Conservation (phyloP, 30 jellyfish, hydroid and myxozoan species). For the Hydractinia echinata region DNA sequence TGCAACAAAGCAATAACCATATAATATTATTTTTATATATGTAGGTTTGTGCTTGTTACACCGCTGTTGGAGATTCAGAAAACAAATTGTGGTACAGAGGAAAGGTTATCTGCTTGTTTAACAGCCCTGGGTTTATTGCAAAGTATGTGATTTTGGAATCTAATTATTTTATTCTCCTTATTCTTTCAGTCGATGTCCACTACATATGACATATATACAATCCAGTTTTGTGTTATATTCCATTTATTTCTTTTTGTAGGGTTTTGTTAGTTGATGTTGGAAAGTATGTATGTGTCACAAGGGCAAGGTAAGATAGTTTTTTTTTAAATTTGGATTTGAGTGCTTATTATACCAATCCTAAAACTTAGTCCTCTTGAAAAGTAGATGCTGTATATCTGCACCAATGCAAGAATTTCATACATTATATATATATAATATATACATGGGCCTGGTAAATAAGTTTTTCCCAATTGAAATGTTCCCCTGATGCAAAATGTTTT, state of each 20-base stretch:
- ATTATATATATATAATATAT: no score
- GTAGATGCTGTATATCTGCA: no score
- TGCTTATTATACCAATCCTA: no score
- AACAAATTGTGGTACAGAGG: constrained; percentile 34
- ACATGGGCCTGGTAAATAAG: no score
- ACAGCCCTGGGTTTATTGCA: constrained; percentile 27
- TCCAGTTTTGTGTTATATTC: background rate
- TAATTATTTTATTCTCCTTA: background rate
- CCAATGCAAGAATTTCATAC: no score
- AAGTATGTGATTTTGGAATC: background rate
- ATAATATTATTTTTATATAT: no score
- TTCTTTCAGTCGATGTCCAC: background rate
- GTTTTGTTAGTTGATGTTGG: constrained; percentile 68
- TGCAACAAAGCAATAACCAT: no score
- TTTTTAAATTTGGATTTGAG: background rate
- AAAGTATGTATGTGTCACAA: constrained; percentile 37
- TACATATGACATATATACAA: no score
- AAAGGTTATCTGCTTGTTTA: constrained; percentile 17
- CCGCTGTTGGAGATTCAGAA: constrained; percentile 20
- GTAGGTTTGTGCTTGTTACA: constrained; percentile 24
- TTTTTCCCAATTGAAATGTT: no score
- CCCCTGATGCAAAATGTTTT: no score
- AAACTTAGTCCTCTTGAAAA: no score
- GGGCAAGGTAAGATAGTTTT: constrained; percentile 41
- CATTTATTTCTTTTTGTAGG: constrained; percentile 24